A percentile compares a stretch with the other conserved stretches of the same genome.
phyloP scores from a whole-genome alignment of 2,888 invertebrate genomes.

The Cantharis nigra region DNA sequence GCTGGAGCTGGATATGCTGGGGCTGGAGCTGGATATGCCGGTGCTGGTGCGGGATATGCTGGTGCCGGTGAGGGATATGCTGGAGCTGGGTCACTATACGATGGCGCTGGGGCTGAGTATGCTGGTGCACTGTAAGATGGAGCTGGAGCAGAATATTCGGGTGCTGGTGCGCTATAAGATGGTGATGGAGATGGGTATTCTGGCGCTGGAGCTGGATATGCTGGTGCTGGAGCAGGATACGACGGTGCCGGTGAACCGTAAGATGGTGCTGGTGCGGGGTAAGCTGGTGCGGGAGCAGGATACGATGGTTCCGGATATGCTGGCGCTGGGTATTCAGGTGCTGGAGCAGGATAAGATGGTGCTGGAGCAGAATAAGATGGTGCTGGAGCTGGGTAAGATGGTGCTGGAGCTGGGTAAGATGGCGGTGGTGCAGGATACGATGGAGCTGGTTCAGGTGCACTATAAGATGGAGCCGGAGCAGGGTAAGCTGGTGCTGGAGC shows the following conservation, averaged over 20 bases:
- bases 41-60: slow-evolving; percentile 17
- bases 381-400: slow-evolving; percentile 15
- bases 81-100: slow-evolving; percentile 20
- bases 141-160: slow-evolving; percentile 5
- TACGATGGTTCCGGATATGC: neutral
- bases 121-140: neutral
- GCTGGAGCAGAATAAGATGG: neutral
- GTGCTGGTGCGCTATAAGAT: neutral
- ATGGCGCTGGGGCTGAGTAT: slow-evolving; percentile 8
- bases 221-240: slow-evolving; percentile 12
- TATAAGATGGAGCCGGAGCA: neutral
- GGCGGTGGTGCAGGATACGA: slow-evolving; percentile 10
- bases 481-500: slow-evolving; percentile 32
- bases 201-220: slow-evolving; percentile 15
- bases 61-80: slow-evolving; percentile 28
- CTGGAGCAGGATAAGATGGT: slow-evolving; percentile 20
- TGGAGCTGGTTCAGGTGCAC: neutral
- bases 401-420: slow-evolving; percentile 28
- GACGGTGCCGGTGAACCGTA: neutral
- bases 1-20: slow-evolving; percentile 16
- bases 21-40: slow-evolving; percentile 12
- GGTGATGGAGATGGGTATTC: neutral
- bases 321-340: slow-evolving; percentile 14
- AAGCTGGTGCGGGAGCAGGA: neutral
- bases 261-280: slow-evolving; percentile 12